These are phyloP conservation scores for Callimorpha dominula DNA, from an alignment of 2,888 invertebrate species.

Conservation along the genomic window DNA sequence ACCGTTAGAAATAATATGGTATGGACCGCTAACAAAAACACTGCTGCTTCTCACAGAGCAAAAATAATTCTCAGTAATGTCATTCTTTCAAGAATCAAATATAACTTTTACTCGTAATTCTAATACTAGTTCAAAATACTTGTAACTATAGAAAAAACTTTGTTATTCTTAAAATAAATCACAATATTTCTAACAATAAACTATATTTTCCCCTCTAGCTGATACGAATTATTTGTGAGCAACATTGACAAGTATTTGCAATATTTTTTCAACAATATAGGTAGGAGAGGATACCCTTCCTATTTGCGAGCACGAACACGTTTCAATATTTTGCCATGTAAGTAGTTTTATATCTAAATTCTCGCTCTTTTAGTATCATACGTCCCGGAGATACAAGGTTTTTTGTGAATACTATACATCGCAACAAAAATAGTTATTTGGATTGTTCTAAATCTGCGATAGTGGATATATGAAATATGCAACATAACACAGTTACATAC, in stretches of 20 bases:
- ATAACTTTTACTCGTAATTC: background rate
- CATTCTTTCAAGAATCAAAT: background rate
- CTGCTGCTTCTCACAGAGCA: background rate
- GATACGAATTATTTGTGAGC: constrained; percentile 1
- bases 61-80: background rate
- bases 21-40: background rate
- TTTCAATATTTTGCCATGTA: background rate
- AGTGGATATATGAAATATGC: background rate
- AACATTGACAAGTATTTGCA: constrained; percentile 10
- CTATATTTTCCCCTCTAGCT: background rate
- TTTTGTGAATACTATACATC: background rate
- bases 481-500: no score
- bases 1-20: background rate
- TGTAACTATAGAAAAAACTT: background rate
- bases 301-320: constrained; percentile 1
- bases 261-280: constrained; percentile 11
- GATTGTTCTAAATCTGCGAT: background rate
- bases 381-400: no score
- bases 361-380: background rate
- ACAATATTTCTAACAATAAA: constrained; percentile 6
- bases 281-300: background rate
- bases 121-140: background rate
- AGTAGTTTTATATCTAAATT: background rate
- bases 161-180: background rate
- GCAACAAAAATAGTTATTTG: background rate